Evolutionary conservation across 2,888 invertebrate species (phyloP), one percentile per base, ranked within the genome.

Genomic region (Xylophagus ater): DNA sequence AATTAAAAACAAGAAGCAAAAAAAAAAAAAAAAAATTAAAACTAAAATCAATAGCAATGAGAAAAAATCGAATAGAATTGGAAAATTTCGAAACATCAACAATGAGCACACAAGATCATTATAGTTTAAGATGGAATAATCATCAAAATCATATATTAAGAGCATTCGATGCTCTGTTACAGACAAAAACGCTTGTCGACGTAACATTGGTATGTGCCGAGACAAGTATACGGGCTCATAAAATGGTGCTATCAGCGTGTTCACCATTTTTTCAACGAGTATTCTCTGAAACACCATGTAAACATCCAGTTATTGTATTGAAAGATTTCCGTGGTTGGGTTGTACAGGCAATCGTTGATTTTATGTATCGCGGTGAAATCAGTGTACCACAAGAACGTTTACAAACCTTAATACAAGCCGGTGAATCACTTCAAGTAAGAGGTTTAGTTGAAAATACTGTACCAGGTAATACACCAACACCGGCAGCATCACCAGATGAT

Each of bases 321-420:
- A 89, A 89, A 62, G 89, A 90, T 69, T 85, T 88, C 61, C 77
- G 78, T 54, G 85, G 82, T 49, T 84, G 86, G 78, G 88, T 89
- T 55, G 81, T 92, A 46, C 84, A 86, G 55, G 85, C 87, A 23
- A 82, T 90, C 44, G 82, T 90, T 45, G 86, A 88, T 66, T 92
- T 90, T 58, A 90, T 90, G 88, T 92, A 92, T 67, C 81, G 85
- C 50, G 90, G 90, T 25, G 88, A 90, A 68, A 87, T 90, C 51
- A 84, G 84, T 49, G 87, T 90, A 36, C 79, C 81, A 6, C 84
- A 87, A 54, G 86, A 87, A 57, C 83, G 87, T 47, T 69, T 90
- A 18, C 78, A 82, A 40, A 80, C 79, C 9, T 72, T 92, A 50
- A 84, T 90, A 54, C 81, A 85, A 53, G 88, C 88, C 3, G 90